phyloP scores from a whole-genome alignment of 64 coral and sea anemone genomes.

The Stichodactyla mertensii region DNA sequence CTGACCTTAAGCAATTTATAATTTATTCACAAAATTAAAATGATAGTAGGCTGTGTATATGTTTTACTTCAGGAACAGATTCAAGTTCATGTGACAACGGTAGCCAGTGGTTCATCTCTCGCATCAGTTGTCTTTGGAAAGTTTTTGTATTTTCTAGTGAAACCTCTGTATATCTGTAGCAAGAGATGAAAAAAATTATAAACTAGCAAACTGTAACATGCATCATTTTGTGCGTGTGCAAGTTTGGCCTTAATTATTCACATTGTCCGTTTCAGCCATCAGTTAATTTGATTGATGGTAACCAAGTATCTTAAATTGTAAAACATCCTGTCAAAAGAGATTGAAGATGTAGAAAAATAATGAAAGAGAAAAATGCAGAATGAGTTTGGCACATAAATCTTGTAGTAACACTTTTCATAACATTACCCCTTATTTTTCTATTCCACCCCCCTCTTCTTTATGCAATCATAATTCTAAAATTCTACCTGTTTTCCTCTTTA shows the following conservation, averaged over 20 bases:
- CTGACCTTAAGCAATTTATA: not conserved
- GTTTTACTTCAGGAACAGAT: conserved; percentile 45
- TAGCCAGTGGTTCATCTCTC: conserved; percentile 40
- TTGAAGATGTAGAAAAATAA: too few relatives aligned
- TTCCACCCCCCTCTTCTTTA: not conserved
- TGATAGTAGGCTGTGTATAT: not conserved
- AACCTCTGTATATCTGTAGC: not conserved
- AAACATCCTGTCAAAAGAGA: too few relatives aligned
- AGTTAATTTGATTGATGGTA: too few relatives aligned
- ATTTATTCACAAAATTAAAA: not conserved
- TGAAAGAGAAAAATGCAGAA: too few relatives aligned
- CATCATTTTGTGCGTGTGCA: too few relatives aligned
- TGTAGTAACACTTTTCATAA: not conserved
- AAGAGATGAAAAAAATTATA: too few relatives aligned
- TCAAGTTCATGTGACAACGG: conserved; percentile 38
- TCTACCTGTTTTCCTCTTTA: conserved; percentile 54
- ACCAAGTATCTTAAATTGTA: too few relatives aligned
- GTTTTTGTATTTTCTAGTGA: conserved; percentile 27
- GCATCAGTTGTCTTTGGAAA: conserved; percentile 35
- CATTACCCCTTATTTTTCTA: not conserved
- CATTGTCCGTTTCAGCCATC: too few relatives aligned
- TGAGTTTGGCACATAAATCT: too few relatives aligned
- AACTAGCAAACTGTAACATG: too few relatives aligned
- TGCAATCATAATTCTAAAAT: not conserved
- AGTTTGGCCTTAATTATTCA: too few relatives aligned